These are phyloP conservation scores for Pardosa pseudoannulata DNA, from an alignment of 2,888 invertebrate species.

Conservation along the genomic window DNA sequence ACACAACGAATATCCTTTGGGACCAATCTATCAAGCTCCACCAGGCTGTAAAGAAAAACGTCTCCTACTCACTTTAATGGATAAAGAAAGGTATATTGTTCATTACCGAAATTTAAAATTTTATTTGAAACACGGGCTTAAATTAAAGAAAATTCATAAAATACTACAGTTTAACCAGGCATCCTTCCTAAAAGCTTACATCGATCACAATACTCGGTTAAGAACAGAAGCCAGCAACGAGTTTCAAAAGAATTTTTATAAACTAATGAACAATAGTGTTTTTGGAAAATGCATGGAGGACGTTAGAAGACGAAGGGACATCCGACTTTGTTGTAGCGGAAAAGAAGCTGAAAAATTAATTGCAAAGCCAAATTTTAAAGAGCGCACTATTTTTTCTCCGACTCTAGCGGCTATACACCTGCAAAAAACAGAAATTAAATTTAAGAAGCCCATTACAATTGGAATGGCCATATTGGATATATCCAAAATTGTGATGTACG, in stretches of 20 bases:
- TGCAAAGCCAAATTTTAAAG: too few species aligned
- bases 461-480: too few species aligned
- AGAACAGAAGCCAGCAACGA: not conserved
- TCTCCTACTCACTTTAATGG: not conserved
- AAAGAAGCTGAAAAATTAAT: too few species aligned
- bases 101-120: not conserved
- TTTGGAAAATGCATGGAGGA: not conserved
- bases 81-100: not conserved
- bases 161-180: not conserved
- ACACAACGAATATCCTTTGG: too few species aligned
- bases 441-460: too few species aligned
- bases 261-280: not conserved
- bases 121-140: not conserved
- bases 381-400: too few species aligned
- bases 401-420: too few species aligned
- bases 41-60: not conserved
- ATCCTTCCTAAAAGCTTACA: not conserved
- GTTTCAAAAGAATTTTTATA: not conserved
- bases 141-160: not conserved
- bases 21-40: too few species aligned
- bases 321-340: too few species aligned
- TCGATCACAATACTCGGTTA: not conserved
- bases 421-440: not conserved
- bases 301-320: not conserved
- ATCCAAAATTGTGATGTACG: slow-evolving; percentile 74